Percentiles rank a stretch among this genome's conserved stretches.
Evolutionary conservation across 2,888 invertebrate genomes (phyloP).

Genomic region (Plebejus argus): DNA sequence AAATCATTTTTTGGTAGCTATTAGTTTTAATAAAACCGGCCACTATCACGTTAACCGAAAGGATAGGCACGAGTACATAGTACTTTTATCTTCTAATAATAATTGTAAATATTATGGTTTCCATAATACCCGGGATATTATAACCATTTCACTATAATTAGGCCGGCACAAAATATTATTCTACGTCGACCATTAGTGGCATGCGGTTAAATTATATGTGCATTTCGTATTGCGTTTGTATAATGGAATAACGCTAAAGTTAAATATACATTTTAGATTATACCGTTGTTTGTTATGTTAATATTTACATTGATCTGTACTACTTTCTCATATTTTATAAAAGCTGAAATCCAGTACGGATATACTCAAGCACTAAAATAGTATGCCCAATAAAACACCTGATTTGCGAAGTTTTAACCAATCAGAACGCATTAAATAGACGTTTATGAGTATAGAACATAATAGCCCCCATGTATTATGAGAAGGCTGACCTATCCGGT

Average conservation of each 20-base stretch:
- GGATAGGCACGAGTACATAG: neutral
- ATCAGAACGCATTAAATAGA: neutral
- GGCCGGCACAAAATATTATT: conserved; percentile 33
- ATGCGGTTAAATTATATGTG: conserved; percentile 37
- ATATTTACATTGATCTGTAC: neutral
- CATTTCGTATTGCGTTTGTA: conserved; percentile 32
- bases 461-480: no score
- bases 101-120: neutral
- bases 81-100: neutral
- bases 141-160: conserved; percentile 32
- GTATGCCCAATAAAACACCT: no score
- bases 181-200: conserved; percentile 35
- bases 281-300: neutral
- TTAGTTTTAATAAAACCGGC: no score
- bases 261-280: conserved; percentile 18
- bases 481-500: no score
- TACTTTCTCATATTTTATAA: neutral
- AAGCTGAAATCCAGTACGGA: neutral
- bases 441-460: no score
- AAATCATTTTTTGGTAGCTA: no score
- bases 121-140: neutral
- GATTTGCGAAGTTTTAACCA: neutral
- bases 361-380: no score
- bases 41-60: no score
- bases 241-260: neutral